Percentiles rank a stretch among this genome's conserved stretches.
Conservation (phyloP, 2,888 invertebrate species). For the Noctua pronuba region DNA sequence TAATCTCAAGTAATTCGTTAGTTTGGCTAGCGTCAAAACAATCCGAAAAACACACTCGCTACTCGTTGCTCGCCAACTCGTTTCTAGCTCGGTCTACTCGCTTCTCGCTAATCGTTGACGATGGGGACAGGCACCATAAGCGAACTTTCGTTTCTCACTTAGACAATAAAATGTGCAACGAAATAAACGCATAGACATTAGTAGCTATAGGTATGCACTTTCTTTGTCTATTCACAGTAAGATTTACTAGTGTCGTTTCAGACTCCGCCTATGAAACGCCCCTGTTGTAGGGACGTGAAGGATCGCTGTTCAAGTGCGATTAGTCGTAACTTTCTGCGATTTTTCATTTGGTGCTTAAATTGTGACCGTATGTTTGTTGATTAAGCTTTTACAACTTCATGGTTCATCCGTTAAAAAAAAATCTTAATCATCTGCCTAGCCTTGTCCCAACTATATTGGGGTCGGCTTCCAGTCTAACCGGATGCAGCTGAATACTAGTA, state of each 20-base stretch:
- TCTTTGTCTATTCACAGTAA: conserved; percentile 71
- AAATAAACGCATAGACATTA: conserved; percentile 17
- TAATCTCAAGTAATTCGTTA: no score
- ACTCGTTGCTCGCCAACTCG: background rate
- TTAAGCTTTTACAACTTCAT: background rate
- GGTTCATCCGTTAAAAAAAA: background rate
- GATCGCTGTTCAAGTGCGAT: conserved; percentile 50
- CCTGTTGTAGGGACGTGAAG: conserved; percentile 33
- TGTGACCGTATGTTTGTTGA: background rate
- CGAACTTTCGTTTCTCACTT: conserved; percentile 26
- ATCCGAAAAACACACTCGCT: background rate
- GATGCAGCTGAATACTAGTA: no score
- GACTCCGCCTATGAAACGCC: conserved; percentile 72
- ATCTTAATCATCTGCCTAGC: no score
- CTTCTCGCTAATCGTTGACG: background rate
- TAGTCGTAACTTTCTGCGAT: conserved; percentile 26
- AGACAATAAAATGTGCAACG: conserved; percentile 33
- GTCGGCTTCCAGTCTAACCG: no score
- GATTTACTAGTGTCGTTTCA: conserved; percentile 75
- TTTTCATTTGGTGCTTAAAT: background rate
- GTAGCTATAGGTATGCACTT: conserved; percentile 61
- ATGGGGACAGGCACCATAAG: background rate
- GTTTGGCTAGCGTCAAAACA: background rate
- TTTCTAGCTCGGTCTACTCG: background rate
- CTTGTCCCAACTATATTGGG: no score